A percentile compares a stretch with the other conserved stretches of the same genome.
phyloP scores from a whole-genome alignment of 2,113 vertebrate genomes.

The Halichoerus grypus region DNA sequence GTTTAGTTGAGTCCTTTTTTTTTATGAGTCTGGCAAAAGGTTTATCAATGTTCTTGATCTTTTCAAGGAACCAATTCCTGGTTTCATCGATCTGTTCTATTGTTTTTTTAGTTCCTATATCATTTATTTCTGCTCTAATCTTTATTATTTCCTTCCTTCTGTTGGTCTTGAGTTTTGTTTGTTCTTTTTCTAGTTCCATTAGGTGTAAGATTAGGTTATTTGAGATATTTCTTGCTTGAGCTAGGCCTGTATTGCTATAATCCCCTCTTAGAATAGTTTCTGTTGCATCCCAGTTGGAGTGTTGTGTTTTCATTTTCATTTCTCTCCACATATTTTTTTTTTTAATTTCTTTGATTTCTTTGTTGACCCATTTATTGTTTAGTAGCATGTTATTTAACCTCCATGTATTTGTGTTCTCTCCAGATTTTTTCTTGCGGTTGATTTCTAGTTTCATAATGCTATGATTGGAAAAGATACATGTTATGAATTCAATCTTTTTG shows the following conservation, averaged over 20 bases:
- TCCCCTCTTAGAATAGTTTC: background rate
- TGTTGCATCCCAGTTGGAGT: background rate
- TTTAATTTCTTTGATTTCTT: background rate
- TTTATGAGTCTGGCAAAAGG: background rate
- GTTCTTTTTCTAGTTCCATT: background rate
- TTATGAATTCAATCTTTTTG: background rate
- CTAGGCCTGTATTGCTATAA: background rate
- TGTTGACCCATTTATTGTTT: background rate
- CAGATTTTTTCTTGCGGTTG: background rate
- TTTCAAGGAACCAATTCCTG: background rate
- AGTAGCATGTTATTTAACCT: background rate
- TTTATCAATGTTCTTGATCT: background rate
- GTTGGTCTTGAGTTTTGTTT: background rate
- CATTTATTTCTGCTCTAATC: background rate
- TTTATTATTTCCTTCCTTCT: background rate
- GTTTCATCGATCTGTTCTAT: background rate
- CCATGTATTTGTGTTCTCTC: background rate
- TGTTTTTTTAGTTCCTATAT: background rate
- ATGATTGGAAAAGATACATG: background rate
- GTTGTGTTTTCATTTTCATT: background rate
- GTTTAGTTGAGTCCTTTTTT: background rate
- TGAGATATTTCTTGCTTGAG: background rate
- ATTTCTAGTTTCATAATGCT: background rate
- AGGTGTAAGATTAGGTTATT: background rate
- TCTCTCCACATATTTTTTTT: background rate